Base-by-base conservation (phyloP, 2,113 vertebrate species). In the Semnornis frantzii region DNA sequence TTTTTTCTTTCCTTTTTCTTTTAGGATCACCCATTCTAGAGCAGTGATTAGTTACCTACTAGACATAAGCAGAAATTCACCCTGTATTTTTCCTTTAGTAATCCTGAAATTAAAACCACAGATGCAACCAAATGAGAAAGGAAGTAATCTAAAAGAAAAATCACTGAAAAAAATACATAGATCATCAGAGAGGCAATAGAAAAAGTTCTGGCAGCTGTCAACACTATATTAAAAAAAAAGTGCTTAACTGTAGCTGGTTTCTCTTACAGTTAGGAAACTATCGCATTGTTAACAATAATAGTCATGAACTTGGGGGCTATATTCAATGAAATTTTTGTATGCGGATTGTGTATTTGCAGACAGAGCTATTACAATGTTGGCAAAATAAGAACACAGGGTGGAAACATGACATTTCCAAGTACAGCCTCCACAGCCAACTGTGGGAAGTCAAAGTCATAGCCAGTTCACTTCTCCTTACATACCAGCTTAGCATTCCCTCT, bases 141-240 rank as follows among this genome's bases (percentile, higher is more conserved):
- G 34, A 92, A 85, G 66, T 7, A 69, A 52, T 54, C 66, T 93
- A 80, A 82, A 92, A 84, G 58, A 91, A 95, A 65, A 94, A 80
- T 48, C 60, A 34, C 15, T 83, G 60, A 85, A 92, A 95, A 95
- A 87, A 69, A 82, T 39, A 92, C 42, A 69, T 33, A 92, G 72
- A 88, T 91, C 71, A 82, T 87, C 46, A 83, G 42, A 95, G 25
- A 85, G 16, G 28, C 73, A 90, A 73, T 12, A 80, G 72, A 71
- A 93, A 85, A 76, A 92, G 77, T 18, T 81, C 79, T 85, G 70
- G 87, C 58, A 93, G 69, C 89, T 83, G 63, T 85, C 82, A 95
- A 89, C 44, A 37, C 27, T 48, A 86, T 34, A n/a, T 33, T 7
- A 57, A 46, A 82, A 68, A 37, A 34, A 62, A 80, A 81, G 12